Evolutionary conservation across 1,140 invertebrate species (phyloP), one percentile per base, ranked within the genome.

Genomic region (Notospermus geniculatus): DNA sequence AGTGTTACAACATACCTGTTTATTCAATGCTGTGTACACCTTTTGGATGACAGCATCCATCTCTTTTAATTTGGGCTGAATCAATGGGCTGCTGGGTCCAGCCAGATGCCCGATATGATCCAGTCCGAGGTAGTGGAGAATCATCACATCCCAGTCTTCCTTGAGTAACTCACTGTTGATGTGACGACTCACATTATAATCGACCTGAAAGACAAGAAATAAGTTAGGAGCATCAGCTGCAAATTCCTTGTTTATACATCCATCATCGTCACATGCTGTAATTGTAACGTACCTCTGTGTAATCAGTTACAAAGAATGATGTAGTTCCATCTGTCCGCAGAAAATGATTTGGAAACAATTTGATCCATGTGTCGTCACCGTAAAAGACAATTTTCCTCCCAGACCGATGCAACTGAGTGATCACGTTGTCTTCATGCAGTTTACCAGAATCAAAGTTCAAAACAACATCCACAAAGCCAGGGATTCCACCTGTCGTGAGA

Each of bases 101-200:
- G 89, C 87, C 23, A 93, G 81, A 83, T 99, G 96, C 2, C 97
- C 97, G 73, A 99, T 97, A 78, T 99, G 97, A 83, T 99, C 97
- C 27, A 99, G 82, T 19, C 96, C 96, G 50, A 98, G 82, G 78
- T 98, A 99, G 84, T 99, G 96, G 1, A 98, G 83, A 59, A 98
- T 89, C 81, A 98, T 87, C 55, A 97, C 81, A 73, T 93, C 88
- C 91, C 95, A 98, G 67, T 92, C 88, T 1, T 72, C 74, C 23
- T 41, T 50, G n/a, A 56, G 46, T 13, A 97, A 72, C 75, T 95
- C 90, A 11, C 75, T 67, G 45, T 85, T 73, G 29, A 98, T 72
- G 77, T 95, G 88, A 43, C 89, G 84, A 0, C 94, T 97, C 0
- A 98, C 93, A 85, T 97, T 98, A 61, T 87, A 81, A 80, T 99